These are phyloP conservation scores for Venusia cambrica DNA, from an alignment of 2,888 invertebrate species.

Conservation along the genomic window DNA sequence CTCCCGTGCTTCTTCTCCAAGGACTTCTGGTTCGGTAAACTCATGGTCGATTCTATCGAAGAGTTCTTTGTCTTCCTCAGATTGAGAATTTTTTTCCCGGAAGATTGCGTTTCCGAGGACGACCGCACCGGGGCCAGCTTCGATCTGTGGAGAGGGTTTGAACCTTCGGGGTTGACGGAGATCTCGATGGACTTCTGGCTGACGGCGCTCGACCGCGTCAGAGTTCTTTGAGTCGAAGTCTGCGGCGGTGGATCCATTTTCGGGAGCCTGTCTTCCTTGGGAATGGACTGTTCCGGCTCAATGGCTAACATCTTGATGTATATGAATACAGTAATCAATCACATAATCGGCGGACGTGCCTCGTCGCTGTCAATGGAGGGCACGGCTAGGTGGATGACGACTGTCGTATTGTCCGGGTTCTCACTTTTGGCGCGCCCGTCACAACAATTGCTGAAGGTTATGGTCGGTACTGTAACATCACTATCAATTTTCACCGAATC, in stretches of 20 bases:
- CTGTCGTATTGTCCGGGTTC: constrained; percentile 55
- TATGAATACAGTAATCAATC: constrained; percentile 36
- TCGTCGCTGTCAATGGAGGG: constrained; percentile 70
- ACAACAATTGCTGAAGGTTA: constrained; percentile 76
- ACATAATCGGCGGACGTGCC: constrained; percentile 73
- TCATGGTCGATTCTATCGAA: constrained; percentile 77
- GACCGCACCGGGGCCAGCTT: constrained; percentile 72
- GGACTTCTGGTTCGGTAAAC: constrained; percentile 76
- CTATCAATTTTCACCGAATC: constrained; percentile 58
- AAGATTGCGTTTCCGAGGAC: constrained; percentile 70
- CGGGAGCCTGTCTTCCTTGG: constrained; percentile 58
- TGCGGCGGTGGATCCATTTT: constrained; percentile 52
- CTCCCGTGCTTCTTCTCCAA: constrained; percentile 78
- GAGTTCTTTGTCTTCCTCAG: constrained; percentile 75
- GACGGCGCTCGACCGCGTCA: constrained; percentile 81
- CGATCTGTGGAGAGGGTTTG: constrained; percentile 70
- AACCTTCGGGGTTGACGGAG: constrained; percentile 71
- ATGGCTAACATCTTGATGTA: constrained; percentile 65
- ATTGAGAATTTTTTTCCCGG: constrained; percentile 67
- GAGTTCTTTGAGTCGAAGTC: constrained; percentile 72
- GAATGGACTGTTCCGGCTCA: constrained; percentile 65
- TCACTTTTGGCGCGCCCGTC: constrained; percentile 55
- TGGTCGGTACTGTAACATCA: constrained; percentile 66
- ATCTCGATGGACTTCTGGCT: constrained; percentile 83
- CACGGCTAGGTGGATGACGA: constrained; percentile 66